Evolutionary conservation across 2,888 invertebrate species (phyloP).

Genomic region (Acronicta aceris): DNA sequence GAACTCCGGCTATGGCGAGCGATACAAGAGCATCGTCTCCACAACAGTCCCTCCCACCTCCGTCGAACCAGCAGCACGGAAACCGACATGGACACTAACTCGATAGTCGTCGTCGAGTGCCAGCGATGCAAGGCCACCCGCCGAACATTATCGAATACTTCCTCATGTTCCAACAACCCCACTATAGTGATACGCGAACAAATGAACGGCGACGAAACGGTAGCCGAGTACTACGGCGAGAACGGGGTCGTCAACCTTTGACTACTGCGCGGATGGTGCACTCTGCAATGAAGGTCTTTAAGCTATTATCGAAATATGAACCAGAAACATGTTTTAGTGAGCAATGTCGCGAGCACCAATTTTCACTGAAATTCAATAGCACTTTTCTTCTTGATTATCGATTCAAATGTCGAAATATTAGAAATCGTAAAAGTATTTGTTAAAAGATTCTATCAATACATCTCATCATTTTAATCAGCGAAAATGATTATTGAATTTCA

Average conservation of each 20-base stretch:
- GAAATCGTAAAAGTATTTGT: too few relatives aligned
- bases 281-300: conserved; percentile 77
- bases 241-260: conserved; percentile 80
- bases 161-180: conserved; percentile 74
- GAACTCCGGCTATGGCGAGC: conserved; percentile 96
- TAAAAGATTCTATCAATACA: too few relatives aligned
- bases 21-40: conserved; percentile 90
- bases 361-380: too few relatives aligned
- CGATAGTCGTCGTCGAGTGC: conserved; percentile 84
- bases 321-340: conserved; percentile 3
- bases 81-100: conserved; percentile 83
- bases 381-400: too few relatives aligned
- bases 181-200: conserved; percentile 78
- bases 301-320: background rate
- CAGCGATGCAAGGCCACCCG: conserved; percentile 73
- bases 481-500: too few relatives aligned
- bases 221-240: conserved; percentile 73
- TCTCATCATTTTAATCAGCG: too few relatives aligned
- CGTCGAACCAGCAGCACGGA: conserved; percentile 82
- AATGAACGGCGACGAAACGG: conserved; percentile 72
- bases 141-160: conserved; percentile 65
- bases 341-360: too few relatives aligned
- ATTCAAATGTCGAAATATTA: too few relatives aligned
- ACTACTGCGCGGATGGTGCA: conserved; percentile 88
- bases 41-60: conserved; percentile 64